phyloP scores from a whole-genome alignment of 2,888 invertebrate species.

The Zygogramma bicolorata region DNA sequence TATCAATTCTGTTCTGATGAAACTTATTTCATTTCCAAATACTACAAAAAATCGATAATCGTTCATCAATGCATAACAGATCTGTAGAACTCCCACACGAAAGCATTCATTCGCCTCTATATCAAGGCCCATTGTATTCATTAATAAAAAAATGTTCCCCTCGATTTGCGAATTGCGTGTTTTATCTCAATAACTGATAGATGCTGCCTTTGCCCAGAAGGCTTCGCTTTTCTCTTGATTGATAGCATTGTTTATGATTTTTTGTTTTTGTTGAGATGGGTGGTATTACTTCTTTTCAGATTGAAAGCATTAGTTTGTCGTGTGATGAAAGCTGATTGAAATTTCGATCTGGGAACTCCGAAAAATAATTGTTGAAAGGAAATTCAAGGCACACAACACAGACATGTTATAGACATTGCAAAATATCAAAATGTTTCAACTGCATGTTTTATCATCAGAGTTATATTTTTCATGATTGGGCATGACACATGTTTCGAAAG shows the following conservation, averaged over 20 bases:
- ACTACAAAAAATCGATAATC: slow-evolving; percentile 42
- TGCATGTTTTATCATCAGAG: too few species aligned
- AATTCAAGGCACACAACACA: too few species aligned
- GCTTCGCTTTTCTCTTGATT: slow-evolving; percentile 49
- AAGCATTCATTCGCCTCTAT: slow-evolving; percentile 62
- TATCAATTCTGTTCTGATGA: background rate
- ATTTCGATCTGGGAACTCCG: too few species aligned
- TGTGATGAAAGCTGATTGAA: background rate
- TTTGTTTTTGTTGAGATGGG: slow-evolving; percentile 36
- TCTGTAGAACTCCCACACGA: slow-evolving; percentile 59
- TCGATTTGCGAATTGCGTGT: slow-evolving; percentile 62
- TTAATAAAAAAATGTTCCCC: slow-evolving; percentile 56
- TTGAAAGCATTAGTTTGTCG: background rate
- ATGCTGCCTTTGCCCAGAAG: slow-evolving; percentile 47
- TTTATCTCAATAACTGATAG: slow-evolving; percentile 47
- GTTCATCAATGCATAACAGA: slow-evolving; percentile 57
- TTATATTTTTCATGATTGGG: too few species aligned
- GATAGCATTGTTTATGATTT: slow-evolving; percentile 50
- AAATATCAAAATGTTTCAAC: too few species aligned
- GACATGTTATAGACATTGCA: too few species aligned
- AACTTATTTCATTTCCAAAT: background rate
- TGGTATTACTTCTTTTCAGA: slow-evolving; percentile 14
- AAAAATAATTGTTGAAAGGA: too few species aligned
- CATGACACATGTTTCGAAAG: too few species aligned
- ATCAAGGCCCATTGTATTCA: slow-evolving; percentile 61